These are phyloP conservation scores for Petaurus breviceps DNA, from an alignment of 2,113 vertebrate genomes.

Conservation along the genomic window DNA sequence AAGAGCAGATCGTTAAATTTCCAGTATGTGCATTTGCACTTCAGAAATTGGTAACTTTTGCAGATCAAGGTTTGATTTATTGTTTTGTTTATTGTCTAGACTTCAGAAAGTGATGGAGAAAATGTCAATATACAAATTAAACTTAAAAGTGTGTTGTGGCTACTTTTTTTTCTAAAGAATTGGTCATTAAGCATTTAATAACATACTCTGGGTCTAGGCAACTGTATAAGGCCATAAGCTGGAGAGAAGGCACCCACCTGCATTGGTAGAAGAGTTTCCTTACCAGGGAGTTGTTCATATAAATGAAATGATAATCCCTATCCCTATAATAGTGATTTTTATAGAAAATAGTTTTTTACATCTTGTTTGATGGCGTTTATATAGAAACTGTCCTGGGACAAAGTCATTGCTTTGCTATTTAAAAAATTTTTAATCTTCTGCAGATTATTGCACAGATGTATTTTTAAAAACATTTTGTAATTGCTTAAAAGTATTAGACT, in stretches of 20 bases:
- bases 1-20: not conserved
- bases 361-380: not conserved
- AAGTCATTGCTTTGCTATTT: not conserved
- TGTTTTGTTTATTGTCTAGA: not conserved
- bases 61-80: not conserved
- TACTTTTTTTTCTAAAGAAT: not conserved
- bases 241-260: not conserved
- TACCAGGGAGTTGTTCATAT: not conserved
- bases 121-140: not conserved
- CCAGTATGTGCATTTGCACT: not conserved
- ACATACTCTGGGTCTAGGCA: not conserved
- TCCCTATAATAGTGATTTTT: not conserved
- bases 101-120: not conserved
- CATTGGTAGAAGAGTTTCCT: not conserved
- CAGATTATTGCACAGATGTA: not conserved
- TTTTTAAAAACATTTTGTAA: not conserved
- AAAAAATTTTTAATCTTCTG: not conserved
- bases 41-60: not conserved
- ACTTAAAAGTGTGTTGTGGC: not conserved
- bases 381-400: not conserved
- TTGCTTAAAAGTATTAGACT: not conserved
- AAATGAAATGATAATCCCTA: not conserved
- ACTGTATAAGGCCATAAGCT: not conserved
- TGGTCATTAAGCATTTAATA: not conserved
- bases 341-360: not conserved